A percentile compares a stretch with the other conserved stretches of the same genome.
These are phyloP conservation scores for Ennomos erosarius DNA, from an alignment of 2,888 invertebrate species.

Conservation along the genomic window DNA sequence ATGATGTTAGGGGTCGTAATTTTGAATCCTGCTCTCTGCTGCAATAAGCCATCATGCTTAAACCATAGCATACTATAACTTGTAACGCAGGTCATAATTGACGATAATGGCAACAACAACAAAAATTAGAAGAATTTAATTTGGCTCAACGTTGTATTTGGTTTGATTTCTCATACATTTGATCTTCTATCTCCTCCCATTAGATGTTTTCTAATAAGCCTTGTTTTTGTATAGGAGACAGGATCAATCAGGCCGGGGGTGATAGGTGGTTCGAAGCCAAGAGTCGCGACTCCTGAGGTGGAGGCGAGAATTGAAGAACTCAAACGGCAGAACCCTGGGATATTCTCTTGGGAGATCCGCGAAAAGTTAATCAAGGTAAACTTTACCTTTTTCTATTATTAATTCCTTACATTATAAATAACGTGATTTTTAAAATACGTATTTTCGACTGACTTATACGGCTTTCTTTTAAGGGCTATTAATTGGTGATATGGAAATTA, in stretches of 20 bases:
- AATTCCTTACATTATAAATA: background rate
- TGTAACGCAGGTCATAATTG: too few species aligned
- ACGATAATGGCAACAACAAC: too few species aligned
- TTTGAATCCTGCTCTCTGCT: too few species aligned
- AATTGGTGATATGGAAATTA: too few species aligned
- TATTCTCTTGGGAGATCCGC: constrained; percentile 97
- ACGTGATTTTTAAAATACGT: too few species aligned
- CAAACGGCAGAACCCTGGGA: constrained; percentile 96
- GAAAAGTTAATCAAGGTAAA: constrained; percentile 93
- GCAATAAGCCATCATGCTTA: too few species aligned
- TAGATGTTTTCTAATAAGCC: constrained; percentile 18
- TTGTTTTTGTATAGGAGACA: constrained; percentile 89
- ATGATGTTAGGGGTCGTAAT: too few species aligned
- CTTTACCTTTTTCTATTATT: constrained; percentile 9
- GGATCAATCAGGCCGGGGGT: constrained; percentile 98
- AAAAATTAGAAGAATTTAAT: too few species aligned
- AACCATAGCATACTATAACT: too few species aligned
- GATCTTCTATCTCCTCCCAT: constrained; percentile 1
- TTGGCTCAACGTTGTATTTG: too few species aligned
- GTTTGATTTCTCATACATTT: background rate
- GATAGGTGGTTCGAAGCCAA: constrained; percentile 96
- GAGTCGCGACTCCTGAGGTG: constrained; percentile 97
- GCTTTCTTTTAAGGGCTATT: too few species aligned
- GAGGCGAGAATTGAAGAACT: constrained; percentile 96
- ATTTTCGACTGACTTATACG: too few species aligned